These are phyloP conservation scores for Spinus pinus DNA, from an alignment of 2,797 vertebrate genomes.

Conservation along the genomic window DNA sequence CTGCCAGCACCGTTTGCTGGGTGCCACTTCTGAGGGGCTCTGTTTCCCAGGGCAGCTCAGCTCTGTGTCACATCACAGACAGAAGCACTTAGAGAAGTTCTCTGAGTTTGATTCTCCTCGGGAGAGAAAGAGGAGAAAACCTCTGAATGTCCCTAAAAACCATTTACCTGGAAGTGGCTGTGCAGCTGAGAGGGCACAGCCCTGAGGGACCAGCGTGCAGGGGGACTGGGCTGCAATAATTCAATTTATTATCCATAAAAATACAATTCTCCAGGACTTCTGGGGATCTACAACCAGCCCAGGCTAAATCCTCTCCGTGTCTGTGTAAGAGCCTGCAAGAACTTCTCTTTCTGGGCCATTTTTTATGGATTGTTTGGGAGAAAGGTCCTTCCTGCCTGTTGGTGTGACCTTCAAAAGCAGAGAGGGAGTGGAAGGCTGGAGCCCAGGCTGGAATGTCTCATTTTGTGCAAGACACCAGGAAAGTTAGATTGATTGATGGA, in stretches of 20 bases:
- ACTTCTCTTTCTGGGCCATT: not conserved
- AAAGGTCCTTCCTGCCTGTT: not conserved
- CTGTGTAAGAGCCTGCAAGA: not conserved
- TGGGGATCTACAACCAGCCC: not conserved
- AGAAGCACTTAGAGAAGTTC: not conserved
- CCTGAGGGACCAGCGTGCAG: too few species aligned
- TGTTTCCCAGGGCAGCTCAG: not conserved
- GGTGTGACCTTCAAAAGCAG: not conserved
- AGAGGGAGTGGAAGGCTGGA: not conserved
- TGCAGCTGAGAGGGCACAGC: not conserved
- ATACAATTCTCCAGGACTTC: not conserved
- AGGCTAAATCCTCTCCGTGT: not conserved
- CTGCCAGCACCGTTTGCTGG: not conserved
- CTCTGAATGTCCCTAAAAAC: not conserved
- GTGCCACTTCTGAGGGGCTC: not conserved
- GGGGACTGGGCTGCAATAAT: too few species aligned
- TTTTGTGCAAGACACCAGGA: not conserved
- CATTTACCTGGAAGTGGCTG: not conserved
- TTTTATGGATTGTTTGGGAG: not conserved
- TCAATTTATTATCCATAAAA: not conserved
- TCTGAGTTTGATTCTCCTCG: not conserved
- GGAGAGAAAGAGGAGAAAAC: not conserved
- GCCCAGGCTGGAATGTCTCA: not conserved
- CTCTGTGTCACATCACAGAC: fast-evolving
- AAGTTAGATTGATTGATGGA: constrained; percentile 12